Evolutionary conservation across 2,113 vertebrate species (phyloP), one percentile per base, ranked within the genome.

Genomic region (Oxyura jamaicensis): DNA sequence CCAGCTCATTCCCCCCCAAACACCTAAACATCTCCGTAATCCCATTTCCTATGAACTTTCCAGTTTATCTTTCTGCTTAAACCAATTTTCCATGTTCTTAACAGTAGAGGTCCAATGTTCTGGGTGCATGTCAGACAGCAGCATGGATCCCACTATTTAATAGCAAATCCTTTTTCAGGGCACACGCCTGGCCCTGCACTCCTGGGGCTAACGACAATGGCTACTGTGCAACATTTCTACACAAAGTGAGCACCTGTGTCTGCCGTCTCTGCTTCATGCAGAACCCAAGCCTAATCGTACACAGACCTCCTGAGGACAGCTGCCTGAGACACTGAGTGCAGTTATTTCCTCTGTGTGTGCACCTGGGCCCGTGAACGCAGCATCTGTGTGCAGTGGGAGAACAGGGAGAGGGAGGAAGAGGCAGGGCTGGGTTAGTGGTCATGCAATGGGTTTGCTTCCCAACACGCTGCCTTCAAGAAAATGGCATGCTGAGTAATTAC

Each of bases 331-430:
- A 4, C 62, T 5, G 82, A 8, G 88, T 53, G 83, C 94, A 25
- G 74, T 23, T 46, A 16, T 39, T 73, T 87, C 89, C 89, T 85
- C 17, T 9, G 14, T 28, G 56, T 26, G 2, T 11, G 46, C 58
- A 88, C 93, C 83, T 73, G 91, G 69, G 66, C 71, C 74, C 55
- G 1, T 29, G 69, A 62, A 35, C 69, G 25, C 69, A 18, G 94
- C 63, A 55, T 88, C 88, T 71, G 84, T 76, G 79, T 60, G 55
- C 65, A 50, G 36, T 1, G 55, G 50, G 42, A 78, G 66, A 91
- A 93, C n/a, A 92, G 95, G 90, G 83, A 85, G 68, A 83, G 90
- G 60, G 79, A 83, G 86, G 96, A 95, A 91, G 91, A 91, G 93
- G 95, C 95, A 96, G 87, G 90, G 91, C 59, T 91, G 91, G 85